Conservation (phyloP, 2,888 invertebrate species). For the Euspilapteryx auroguttella region DNA sequence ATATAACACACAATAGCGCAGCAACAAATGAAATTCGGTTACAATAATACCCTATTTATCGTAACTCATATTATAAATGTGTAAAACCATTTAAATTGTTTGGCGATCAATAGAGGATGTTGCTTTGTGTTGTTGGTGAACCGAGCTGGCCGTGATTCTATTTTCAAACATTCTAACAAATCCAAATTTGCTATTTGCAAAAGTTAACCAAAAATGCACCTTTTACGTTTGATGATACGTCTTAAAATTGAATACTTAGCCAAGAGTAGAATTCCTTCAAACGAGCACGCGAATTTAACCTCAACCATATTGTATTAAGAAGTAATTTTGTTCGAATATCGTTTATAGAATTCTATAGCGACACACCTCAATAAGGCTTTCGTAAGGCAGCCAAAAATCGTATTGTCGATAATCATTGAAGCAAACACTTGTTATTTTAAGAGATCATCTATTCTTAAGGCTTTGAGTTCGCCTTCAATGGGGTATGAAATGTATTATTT, state of each 20-base stretch:
- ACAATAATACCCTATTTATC: conserved; percentile 51
- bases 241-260: too few species aligned
- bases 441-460: conserved; percentile 60
- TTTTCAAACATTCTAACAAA: conserved; percentile 26
- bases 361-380: conserved; percentile 26
- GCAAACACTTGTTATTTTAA: conserved; percentile 64
- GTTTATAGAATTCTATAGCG: too few species aligned
- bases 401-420: conserved; percentile 61
- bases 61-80: conserved; percentile 57
- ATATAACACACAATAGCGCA: conserved; percentile 48
- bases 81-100: conserved; percentile 60
- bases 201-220: not conserved
- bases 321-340: too few species aligned
- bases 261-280: too few species aligned
- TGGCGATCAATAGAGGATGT: conserved; percentile 53
- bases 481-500: conserved; percentile 55
- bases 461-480: conserved; percentile 42
- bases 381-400: conserved; percentile 54
- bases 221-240: too few species aligned
- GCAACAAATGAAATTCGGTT: conserved; percentile 32
- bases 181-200: conserved; percentile 2
- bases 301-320: too few species aligned
- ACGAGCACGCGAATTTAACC: too few species aligned
- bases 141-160: conserved; percentile 57
- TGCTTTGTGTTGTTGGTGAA: conserved; percentile 53